Evolutionary conservation across 1,140 invertebrate species (phyloP).

Genomic region (Macrobrachium rosenbergii): DNA sequence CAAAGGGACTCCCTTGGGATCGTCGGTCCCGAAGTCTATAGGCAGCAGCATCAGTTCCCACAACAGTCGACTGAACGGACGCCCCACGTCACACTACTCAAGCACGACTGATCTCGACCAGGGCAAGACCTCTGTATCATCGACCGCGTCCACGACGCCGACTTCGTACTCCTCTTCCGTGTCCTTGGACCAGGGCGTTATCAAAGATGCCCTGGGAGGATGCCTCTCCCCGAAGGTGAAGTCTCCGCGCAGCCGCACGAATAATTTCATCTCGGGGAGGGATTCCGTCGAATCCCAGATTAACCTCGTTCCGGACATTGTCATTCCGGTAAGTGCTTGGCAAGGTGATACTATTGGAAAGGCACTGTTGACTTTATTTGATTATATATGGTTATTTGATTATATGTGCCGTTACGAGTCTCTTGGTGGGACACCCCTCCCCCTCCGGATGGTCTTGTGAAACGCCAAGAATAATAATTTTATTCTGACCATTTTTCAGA

Average conservation of each 20-base stretch:
- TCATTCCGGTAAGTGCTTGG: slow-evolving; percentile 47
- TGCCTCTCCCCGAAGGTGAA: not conserved
- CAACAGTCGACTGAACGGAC: not conserved
- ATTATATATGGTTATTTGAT: not conserved
- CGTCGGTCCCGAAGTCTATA: slow-evolving; percentile 1
- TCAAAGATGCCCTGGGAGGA: slow-evolving; percentile 2
- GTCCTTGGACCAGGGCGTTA: not conserved
- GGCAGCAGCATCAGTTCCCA: not conserved
- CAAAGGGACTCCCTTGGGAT: not conserved
- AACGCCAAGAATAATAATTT: no score
- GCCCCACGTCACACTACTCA: no score
- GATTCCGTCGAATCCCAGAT: slow-evolving; percentile 37
- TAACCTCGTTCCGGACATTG: slow-evolving; percentile 43
- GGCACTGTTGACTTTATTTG: slow-evolving; percentile 1
- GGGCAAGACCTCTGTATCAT: no score
- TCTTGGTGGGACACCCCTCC: no score
- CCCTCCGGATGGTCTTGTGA: no score
- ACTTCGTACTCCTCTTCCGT: slow-evolving; percentile 15
- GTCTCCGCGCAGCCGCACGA: slow-evolving; percentile 24
- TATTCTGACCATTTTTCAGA: no score
- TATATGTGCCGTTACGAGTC: no score
- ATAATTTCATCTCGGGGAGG: slow-evolving; percentile 40
- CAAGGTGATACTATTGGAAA: not conserved
- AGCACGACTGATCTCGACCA: no score
- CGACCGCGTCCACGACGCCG: not conserved